Evolutionary conservation across 2,113 vertebrate species (phyloP), one percentile per base, ranked within the genome.

Genomic region (Lophura nycthemera): DNA sequence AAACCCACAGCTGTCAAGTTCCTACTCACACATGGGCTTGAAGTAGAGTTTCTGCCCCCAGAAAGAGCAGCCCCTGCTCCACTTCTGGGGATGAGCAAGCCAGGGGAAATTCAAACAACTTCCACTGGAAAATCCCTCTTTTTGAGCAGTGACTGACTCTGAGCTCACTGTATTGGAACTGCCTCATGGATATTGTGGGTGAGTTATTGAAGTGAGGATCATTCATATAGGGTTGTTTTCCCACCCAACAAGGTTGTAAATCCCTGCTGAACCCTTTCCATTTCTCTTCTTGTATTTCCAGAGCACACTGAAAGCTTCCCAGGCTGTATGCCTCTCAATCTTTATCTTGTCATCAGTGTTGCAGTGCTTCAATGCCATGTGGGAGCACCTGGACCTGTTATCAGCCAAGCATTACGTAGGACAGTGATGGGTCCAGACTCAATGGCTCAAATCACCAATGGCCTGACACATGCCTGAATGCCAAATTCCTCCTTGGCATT

Each of bases 371-470:
- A 13, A 4, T 7, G 67, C 64, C 69, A 12, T 8, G 6, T 32
- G 32, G 18, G 79, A 57, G 50, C 79, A 70, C 75, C 79, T 65
- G 86, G 24, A 11, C 9, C 48, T 30, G 4, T 13, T 32, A 45
- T 13, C 54, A 87, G 7, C 42, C 70, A 48, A 18, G 65, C 0
- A 1, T 2, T n/a, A 47, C 40, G 1, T 0, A 12, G 50, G 40
- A 29, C 4, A 8, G 4, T 8, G 8, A 30, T 24, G 48, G 11
- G 8, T 10, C 43, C 30, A 19, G 24, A 36, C 18, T 36, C 59
- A 25, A 15, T 5, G 12, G 17, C 47, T 56, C 25, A 4, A 14
- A 6, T 16, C 64, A 36, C 13, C 34, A 18, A 54, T 27, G 48
- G 25, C 11, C 25, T 60, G 15, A 17, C 2, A 0, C 3, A 29